phyloP scores from a whole-genome alignment of 2,797 vertebrate genomes.

The Fistularia tabacaria region DNA sequence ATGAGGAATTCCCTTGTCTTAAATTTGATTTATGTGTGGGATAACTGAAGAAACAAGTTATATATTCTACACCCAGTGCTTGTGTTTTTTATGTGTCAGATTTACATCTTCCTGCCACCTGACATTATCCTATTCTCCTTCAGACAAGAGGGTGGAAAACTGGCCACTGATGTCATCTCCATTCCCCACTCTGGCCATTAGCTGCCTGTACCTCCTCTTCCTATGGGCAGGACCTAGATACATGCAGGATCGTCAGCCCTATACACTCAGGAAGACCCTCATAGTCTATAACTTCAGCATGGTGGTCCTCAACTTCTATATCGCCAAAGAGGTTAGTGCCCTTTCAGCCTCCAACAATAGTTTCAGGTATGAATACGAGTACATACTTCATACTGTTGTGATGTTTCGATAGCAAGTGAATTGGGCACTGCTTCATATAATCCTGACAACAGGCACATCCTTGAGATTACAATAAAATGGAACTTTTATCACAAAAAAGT shows the following conservation, averaged over 20 bases:
- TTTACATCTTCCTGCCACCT: too few species aligned
- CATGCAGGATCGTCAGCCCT: constrained; percentile 93
- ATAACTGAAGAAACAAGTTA: too few species aligned
- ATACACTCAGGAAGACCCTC: constrained; percentile 87
- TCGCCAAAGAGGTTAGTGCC: constrained; percentile 93
- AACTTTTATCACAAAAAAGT: too few species aligned
- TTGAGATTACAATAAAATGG: too few species aligned
- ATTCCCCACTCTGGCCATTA: constrained; percentile 88
- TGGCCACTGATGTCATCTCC: constrained; percentile 97
- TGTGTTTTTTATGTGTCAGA: too few species aligned
- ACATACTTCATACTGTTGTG: neutral
- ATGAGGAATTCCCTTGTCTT: too few species aligned
- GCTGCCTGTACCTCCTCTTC: constrained; percentile 92
- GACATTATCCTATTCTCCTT: neutral
- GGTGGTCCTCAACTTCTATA: constrained; percentile 98
- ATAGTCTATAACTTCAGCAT: constrained; percentile 98
- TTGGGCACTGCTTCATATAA: too few species aligned
- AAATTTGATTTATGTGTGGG: too few species aligned
- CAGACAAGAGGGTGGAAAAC: constrained; percentile 94
- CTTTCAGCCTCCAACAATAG: neutral
- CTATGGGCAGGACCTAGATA: constrained; percentile 95
- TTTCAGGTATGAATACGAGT: neutral
- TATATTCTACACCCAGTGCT: too few species aligned
- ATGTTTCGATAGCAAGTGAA: too few species aligned
- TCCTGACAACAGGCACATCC: too few species aligned